phyloP scores from a whole-genome alignment of 1,140 invertebrate species.

The Pogonus chalceus region DNA sequence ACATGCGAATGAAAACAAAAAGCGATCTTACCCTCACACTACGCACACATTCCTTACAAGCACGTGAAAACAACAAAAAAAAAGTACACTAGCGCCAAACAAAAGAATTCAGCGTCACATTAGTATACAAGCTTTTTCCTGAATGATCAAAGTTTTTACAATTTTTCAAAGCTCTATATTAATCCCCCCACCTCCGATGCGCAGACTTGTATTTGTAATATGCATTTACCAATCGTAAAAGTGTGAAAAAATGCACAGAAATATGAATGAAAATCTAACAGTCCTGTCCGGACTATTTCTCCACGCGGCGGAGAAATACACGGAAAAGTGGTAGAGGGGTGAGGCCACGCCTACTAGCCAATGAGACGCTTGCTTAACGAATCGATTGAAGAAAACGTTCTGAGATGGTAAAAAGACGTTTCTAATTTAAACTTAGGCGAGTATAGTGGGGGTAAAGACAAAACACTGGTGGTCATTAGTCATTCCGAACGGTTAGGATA shows the following conservation, averaged over 20 bases:
- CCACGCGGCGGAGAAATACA: slow-evolving; percentile 17
- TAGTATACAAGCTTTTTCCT: neutral
- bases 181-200: neutral
- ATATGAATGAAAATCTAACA: slow-evolving; percentile 31
- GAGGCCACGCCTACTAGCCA: slow-evolving; percentile 30
- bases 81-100: neutral
- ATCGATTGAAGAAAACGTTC: slow-evolving; percentile 37
- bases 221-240: neutral
- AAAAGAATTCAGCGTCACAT: neutral
- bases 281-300: slow-evolving; percentile 19
- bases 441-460: slow-evolving; percentile 28
- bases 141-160: neutral
- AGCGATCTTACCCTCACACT: neutral
- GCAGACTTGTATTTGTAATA: neutral
- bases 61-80: neutral
- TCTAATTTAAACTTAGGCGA: slow-evolving; percentile 29
- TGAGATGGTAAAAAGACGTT: slow-evolving; percentile 37
- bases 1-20: neutral
- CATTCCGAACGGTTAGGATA: slow-evolving; percentile 31
- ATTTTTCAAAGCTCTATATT: neutral
- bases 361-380: slow-evolving; percentile 21
- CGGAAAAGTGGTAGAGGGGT: slow-evolving; percentile 21
- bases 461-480: slow-evolving; percentile 35
- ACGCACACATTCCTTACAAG: neutral
- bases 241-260: slow-evolving; percentile 1